Evolutionary conservation across 2,888 invertebrate genomes (phyloP), one percentile per base, ranked within the genome.

Genomic region (Drosophila multiciliata): DNA sequence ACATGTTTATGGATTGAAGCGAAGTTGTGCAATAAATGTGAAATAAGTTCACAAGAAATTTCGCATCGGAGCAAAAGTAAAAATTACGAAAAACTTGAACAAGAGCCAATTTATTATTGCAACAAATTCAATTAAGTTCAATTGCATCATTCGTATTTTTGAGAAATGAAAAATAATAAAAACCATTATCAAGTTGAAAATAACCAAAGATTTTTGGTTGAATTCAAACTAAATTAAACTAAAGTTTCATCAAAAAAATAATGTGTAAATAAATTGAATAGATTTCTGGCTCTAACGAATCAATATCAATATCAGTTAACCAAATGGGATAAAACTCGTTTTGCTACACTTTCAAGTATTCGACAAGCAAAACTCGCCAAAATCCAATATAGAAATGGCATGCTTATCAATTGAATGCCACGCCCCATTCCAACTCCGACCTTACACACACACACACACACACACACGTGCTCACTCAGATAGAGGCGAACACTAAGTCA

Each of bases 401-500:
- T 55, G 55, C 48, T 73, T 73, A 73, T 61, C 73, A 58, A 66
- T 66, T 23, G 52, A 60, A 58, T 53, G 61, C 52, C 57, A 55
- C 35, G 58, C 52, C 54, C 40, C 1, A 17, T 26, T 49, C 9
- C 5, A 9, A 9, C 49, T 17, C 1, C 20, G 29, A 11, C 5
- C 23, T 33, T 20, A 2, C 29, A 42, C 33, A 42, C 40, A 64
- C 58, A 65, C 59, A 64, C 58, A 65, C 59, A 49, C 49, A 35
- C 35, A 33, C 35, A 60, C 45, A 36, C 7, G 7, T 20, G 12
- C 20, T 12, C 54, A 35, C 55, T 35, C 38, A 20, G 35, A 26
- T 12, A 36, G 20, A 20, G 12, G 17, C 17, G 8, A 23, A 54
- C 15, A 42, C 62, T 50, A 75, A 82, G 80, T 85, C 86, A 79